These are phyloP conservation scores for Andrena haemorrhoa DNA, from an alignment of 2,888 invertebrate species.

Conservation along the genomic window DNA sequence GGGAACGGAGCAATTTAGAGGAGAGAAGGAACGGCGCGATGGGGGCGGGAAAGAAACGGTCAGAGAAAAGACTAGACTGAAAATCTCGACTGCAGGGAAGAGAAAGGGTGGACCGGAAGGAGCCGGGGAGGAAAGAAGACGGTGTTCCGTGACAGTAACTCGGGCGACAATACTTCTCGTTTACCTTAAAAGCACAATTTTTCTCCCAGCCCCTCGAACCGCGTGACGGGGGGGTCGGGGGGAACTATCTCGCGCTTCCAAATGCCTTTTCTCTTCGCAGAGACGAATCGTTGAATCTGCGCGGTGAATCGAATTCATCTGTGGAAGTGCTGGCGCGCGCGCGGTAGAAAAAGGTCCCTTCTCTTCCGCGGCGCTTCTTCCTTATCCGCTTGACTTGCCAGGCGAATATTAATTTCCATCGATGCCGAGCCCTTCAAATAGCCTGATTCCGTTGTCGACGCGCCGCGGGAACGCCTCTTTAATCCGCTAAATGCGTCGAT, in stretches of 20 bases:
- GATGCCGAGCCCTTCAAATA: slow-evolving; percentile 9
- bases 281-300: slow-evolving; percentile 51
- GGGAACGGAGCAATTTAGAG: neutral
- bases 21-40: neutral
- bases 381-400: slow-evolving; percentile 18
- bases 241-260: slow-evolving; percentile 49
- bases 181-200: slow-evolving; percentile 65
- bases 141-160: slow-evolving; percentile 45
- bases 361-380: neutral
- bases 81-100: neutral
- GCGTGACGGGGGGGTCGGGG: neutral
- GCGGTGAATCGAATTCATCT: slow-evolving; percentile 64
- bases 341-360: slow-evolving; percentile 4
- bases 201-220: slow-evolving; percentile 43
- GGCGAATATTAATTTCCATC: slow-evolving; percentile 57
- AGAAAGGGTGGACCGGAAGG: neutral
- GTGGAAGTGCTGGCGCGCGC: slow-evolving; percentile 53
- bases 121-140: slow-evolving; percentile 2
- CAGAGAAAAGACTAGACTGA: neutral
- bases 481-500: slow-evolving; percentile 18
- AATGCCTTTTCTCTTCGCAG: slow-evolving; percentile 29
- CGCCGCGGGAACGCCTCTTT: neutral
- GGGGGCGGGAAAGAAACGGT: neutral
- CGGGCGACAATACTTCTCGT: slow-evolving; percentile 59
- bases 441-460: slow-evolving; percentile 6